A percentile compares a stretch with the other conserved stretches of the same genome.
These are phyloP conservation scores for Geodia barretti DNA, from an alignment of 37 sponge, comb jelly and placozoan genomes.

Conservation along the genomic window DNA sequence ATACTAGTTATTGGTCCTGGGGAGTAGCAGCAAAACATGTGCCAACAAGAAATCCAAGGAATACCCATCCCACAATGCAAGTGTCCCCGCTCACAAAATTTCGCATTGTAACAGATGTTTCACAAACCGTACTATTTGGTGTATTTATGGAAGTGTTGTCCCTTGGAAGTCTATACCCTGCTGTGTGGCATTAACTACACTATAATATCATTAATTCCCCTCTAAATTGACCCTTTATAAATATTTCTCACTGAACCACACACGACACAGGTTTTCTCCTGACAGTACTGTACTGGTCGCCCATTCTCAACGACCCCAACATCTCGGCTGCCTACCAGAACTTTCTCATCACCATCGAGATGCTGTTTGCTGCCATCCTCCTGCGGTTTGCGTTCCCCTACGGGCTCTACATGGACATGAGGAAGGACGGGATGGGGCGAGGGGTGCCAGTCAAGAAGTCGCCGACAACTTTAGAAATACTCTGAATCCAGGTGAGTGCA, in stretches of 20 bases:
- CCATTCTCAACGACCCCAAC: constrained; percentile 44
- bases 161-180: too few relatives aligned
- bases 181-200: too few relatives aligned
- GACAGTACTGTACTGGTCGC: constrained; percentile 69
- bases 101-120: too few relatives aligned
- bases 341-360: constrained; percentile 96
- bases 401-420: constrained; percentile 70
- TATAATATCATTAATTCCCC: too few relatives aligned
- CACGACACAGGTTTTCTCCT: constrained; percentile 73
- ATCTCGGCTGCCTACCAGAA: constrained; percentile 87
- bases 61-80: too few relatives aligned
- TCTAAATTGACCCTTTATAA: background rate
- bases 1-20: background rate
- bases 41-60: too few relatives aligned
- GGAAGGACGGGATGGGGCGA: constrained; percentile 65
- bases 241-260: background rate
- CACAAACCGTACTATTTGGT: too few relatives aligned
- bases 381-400: constrained; percentile 90
- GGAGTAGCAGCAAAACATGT: background rate
- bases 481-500: constrained; percentile 85
- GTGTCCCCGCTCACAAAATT: too few relatives aligned
- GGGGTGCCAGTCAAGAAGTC: constrained; percentile 79
- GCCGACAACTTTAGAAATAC: constrained; percentile 86
- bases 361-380: constrained; percentile 92
- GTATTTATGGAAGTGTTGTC: too few relatives aligned